phyloP scores from a whole-genome alignment of 2,888 invertebrate species.

The Napeogenes sylphis region DNA sequence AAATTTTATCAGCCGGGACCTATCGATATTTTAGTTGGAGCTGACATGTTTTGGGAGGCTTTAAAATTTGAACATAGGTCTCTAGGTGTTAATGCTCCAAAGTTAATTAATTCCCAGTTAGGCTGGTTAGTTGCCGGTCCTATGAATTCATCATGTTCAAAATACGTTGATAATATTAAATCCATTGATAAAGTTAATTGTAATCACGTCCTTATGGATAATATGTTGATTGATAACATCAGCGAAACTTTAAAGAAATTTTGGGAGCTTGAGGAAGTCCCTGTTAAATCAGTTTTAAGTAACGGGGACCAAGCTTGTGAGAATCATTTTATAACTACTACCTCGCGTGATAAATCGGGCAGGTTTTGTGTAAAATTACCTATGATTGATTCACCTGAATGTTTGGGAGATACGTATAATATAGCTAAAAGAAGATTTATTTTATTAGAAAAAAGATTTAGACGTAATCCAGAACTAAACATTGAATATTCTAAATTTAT shows the following conservation, averaged over 20 bases:
- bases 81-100: conserved; percentile 14
- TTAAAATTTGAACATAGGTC: conserved; percentile 27
- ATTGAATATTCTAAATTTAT: conserved; percentile 9
- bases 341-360: conserved; percentile 6
- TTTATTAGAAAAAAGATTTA: conserved; percentile 17
- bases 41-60: conserved; percentile 33
- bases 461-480: conserved; percentile 9
- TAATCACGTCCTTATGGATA: background rate
- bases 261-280: conserved; percentile 15
- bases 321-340: conserved; percentile 8
- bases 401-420: conserved; percentile 12
- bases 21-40: conserved; percentile 26
- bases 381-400: conserved; percentile 5
- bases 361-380: conserved; percentile 15
- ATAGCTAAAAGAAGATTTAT: conserved; percentile 16
- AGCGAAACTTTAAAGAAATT: conserved; percentile 4
- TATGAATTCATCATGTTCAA: background rate
- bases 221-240: background rate
- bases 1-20: conserved; percentile 22
- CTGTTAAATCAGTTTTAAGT: conserved; percentile 12
- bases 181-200: background rate
- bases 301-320: conserved; percentile 14
- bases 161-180: too few species aligned
- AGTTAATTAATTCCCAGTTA: conserved; percentile 15
- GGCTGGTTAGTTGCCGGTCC: conserved; percentile 7